Conservation (phyloP, 2,797 vertebrate species). For the Falco columbarius region DNA sequence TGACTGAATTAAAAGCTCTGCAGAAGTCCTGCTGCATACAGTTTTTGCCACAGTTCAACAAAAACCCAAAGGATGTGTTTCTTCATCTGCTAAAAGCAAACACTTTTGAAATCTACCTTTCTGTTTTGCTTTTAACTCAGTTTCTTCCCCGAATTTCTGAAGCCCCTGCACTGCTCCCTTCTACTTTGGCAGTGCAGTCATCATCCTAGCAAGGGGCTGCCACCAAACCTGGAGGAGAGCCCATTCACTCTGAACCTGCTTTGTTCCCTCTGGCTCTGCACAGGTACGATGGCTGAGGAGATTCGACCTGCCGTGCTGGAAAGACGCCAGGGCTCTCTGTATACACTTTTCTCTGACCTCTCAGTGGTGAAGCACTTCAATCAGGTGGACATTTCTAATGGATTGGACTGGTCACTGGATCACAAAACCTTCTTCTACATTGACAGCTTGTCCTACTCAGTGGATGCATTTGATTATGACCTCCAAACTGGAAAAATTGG, state of each 20-base stretch:
- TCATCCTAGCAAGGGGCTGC: background rate
- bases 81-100: background rate
- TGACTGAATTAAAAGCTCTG: background rate
- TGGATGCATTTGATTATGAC: slow-evolving; percentile 93
- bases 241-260: background rate
- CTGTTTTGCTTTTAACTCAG: background rate
- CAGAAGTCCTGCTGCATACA: background rate
- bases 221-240: background rate
- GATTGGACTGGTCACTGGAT: slow-evolving; percentile 93
- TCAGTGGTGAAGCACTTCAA: slow-evolving; percentile 85
- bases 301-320: slow-evolving; percentile 79
- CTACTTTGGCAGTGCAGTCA: accelerated
- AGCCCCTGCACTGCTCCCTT: background rate
- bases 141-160: background rate
- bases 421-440: slow-evolving; percentile 91
- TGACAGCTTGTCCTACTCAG: slow-evolving; percentile 86
- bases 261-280: background rate
- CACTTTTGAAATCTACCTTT: background rate
- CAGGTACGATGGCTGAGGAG: slow-evolving; percentile 91
- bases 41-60: background rate
- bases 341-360: slow-evolving; percentile 81
- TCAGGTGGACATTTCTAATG: slow-evolving; percentile 93
- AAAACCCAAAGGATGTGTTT: background rate
- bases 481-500: slow-evolving; percentile 82
- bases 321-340: slow-evolving; percentile 85